Evolutionary conservation across 2,888 invertebrate species (phyloP), one percentile per base, ranked within the genome.

Genomic region (Heteropelma amictum): DNA sequence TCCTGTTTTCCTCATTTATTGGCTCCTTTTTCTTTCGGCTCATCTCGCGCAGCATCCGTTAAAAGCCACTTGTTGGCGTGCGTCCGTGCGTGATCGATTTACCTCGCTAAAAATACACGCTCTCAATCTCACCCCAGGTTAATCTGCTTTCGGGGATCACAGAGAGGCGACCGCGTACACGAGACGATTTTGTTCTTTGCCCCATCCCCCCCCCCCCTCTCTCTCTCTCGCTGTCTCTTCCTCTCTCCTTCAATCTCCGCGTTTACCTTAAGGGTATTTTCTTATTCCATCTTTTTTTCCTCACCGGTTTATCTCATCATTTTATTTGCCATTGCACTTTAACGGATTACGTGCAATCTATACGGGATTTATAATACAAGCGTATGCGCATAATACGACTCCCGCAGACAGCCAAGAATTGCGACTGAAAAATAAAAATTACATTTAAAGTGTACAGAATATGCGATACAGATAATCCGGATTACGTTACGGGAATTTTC

Each of bases 81-180:
- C 86, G 84, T 81, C 85, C 86, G 85, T 82, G 85, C 88, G 83
- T 87, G 81, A 84, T 83, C 85, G 82, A 87, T 87, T 84, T 78
- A 80, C 81, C 81, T 82, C 81, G 82, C 82, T 81, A 81, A 83
- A 83, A 85, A 81, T 85, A 83, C 80, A 65, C 58, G 73, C 73
- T 73, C 68, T 73, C 28, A 42, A 74, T 74, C 74, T 74, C 64
- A 60, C 69, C 69, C 74, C 81, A 67, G 79, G 76, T 80, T 86
- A 86, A 87, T 86, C 87, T 85, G 84, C 87, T 87, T 86, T 85
- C 77, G 78, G 81, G 83, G 83, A 86, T 87, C 85, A 82, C 77
- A 80, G 79, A 70, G 75, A 77, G 77, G 72, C 79, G 75, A 81
- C 68, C 42, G 56, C 61, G 53, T 38, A 51, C 35, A 12, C 69